These are phyloP conservation scores for Enteromius radiatus DNA, from an alignment of 2,797 vertebrate species.

Conservation along the genomic window DNA sequence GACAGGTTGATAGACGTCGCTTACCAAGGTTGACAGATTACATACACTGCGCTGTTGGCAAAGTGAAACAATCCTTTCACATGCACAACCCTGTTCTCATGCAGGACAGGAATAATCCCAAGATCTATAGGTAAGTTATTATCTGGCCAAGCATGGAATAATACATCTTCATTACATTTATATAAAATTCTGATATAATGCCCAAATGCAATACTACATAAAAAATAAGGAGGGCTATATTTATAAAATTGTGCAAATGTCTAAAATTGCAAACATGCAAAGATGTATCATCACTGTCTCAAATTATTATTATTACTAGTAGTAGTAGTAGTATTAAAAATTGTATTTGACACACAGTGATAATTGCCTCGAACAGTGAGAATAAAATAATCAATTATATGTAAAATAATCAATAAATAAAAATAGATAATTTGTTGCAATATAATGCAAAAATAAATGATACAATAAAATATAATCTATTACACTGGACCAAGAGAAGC, in stretches of 20 bases:
- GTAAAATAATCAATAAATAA: neutral
- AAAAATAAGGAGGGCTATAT: neutral
- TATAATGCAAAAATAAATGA: neutral
- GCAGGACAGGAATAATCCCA: neutral
- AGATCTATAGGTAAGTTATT: neutral
- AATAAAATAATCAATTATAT: too few relatives aligned
- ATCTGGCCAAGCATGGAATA: neutral
- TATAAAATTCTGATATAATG: neutral
- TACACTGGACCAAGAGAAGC: neutral
- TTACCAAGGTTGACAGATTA: conserved; percentile 37
- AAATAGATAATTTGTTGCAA: neutral
- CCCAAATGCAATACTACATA: neutral
- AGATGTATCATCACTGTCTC: neutral
- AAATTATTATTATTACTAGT: neutral
- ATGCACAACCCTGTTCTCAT: neutral
- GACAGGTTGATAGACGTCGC: conserved; percentile 25
- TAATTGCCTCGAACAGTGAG: neutral
- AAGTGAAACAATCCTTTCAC: conserved; percentile 22
- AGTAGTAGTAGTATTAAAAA: neutral
- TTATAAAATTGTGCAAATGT: neutral
- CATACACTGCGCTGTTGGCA: conserved; percentile 15
- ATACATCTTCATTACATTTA: neutral
- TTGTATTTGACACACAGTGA: neutral
- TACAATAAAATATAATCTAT: neutral
- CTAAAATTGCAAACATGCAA: neutral